Evolutionary conservation across 2,888 invertebrate genomes (phyloP).

Genomic region (Stenoptilia bipunctidactyla): DNA sequence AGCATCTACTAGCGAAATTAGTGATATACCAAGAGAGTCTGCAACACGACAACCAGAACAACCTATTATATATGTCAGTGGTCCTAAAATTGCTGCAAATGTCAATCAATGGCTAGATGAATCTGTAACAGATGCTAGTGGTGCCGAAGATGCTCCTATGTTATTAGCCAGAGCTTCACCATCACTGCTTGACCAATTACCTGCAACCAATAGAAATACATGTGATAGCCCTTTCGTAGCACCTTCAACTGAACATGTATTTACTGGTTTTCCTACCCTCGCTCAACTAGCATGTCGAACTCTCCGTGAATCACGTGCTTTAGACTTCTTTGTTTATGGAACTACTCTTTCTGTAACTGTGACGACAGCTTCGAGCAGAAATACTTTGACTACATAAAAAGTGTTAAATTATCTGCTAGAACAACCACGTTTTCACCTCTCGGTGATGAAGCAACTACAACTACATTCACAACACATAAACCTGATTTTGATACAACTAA

Average conservation of each 20-base stretch:
- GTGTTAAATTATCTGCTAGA: too few relatives aligned
- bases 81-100: not conserved
- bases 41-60: not conserved
- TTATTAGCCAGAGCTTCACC: not conserved
- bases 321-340: slow-evolving; percentile 4
- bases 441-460: too few relatives aligned
- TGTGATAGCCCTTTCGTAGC: not conserved
- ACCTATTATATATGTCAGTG: not conserved
- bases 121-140: not conserved
- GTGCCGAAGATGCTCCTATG: not conserved
- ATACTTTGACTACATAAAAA: slow-evolving; percentile 12
- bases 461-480: too few relatives aligned
- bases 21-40: not conserved
- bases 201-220: not conserved
- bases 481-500: too few relatives aligned
- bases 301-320: slow-evolving; percentile 1
- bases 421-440: too few relatives aligned
- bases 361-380: slow-evolving; percentile 18
- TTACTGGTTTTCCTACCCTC: slow-evolving; percentile 1
- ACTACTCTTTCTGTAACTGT: slow-evolving; percentile 14
- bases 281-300: slow-evolving; percentile 1
- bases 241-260: not conserved
- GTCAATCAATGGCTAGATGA: not conserved
- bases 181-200: not conserved
- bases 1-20: not conserved